Conservation (phyloP, 2,797 vertebrate species). For the Astyanax mexicanus region DNA sequence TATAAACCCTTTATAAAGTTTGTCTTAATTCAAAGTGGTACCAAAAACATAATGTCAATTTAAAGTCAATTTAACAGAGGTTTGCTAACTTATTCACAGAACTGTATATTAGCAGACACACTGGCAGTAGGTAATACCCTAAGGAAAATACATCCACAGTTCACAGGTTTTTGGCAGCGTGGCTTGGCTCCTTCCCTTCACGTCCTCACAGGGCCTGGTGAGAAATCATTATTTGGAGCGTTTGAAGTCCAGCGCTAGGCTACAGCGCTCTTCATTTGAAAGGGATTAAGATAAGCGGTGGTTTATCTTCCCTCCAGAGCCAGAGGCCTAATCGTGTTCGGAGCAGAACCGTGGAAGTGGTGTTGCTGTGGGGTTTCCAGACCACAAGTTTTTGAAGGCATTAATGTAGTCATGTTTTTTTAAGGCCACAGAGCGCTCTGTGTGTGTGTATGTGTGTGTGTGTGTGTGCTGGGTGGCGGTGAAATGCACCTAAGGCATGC, state of each 20-base stretch:
- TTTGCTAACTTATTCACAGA: no score
- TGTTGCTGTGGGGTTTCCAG: not conserved
- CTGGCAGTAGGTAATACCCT: no score
- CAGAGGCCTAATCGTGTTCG: slow-evolving; percentile 5
- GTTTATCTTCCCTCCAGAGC: not conserved
- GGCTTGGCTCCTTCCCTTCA: no score
- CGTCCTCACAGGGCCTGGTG: not conserved
- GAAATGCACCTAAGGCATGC: slow-evolving; percentile 14
- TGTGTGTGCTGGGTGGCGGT: no score
- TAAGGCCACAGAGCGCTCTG: not conserved
- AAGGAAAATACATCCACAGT: not conserved
- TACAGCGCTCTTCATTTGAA: not conserved
- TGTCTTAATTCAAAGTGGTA: no score
- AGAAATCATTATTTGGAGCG: not conserved
- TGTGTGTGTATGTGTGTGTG: not conserved
- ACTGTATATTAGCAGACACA: not conserved
- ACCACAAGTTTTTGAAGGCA: not conserved
- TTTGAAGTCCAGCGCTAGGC: not conserved
- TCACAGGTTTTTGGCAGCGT: not conserved
- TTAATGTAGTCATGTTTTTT: not conserved
- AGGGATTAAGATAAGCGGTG: slow-evolving; percentile 15
- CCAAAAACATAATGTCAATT: no score
- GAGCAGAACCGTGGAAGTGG: slow-evolving; percentile 4
- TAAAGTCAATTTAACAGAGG: no score
- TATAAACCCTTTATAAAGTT: no score